Conservation (phyloP, 2,113 vertebrate species). For the Polypterus bichir region DNA sequence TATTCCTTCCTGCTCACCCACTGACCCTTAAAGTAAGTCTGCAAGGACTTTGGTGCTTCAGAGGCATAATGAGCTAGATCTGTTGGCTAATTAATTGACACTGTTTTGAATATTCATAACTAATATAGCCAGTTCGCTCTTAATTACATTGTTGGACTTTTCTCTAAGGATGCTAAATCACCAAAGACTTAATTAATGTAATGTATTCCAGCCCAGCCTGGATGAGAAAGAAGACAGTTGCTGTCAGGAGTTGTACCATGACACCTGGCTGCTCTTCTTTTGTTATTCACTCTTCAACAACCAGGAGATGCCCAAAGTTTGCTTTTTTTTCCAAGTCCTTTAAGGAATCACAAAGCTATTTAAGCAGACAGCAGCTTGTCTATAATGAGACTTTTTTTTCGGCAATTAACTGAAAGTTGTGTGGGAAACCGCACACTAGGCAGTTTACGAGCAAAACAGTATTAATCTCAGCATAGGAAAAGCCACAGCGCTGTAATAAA, state of each 20-base stretch:
- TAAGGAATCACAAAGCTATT: slow-evolving; percentile 45
- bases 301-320: slow-evolving; percentile 53
- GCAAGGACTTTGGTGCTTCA: slow-evolving; percentile 67
- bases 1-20: slow-evolving; percentile 52
- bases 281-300: slow-evolving; percentile 51
- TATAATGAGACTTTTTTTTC: slow-evolving; percentile 31
- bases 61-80: slow-evolving; percentile 66
- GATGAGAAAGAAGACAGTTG: slow-evolving; percentile 78
- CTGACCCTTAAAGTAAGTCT: slow-evolving; percentile 79
- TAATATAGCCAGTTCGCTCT: slow-evolving; percentile 88
- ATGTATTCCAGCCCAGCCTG: slow-evolving; percentile 95
- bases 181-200: slow-evolving; percentile 99
- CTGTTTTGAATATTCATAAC: slow-evolving; percentile 99
- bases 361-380: slow-evolving; percentile 48
- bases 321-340: slow-evolving; percentile 42
- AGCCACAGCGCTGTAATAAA: too few relatives aligned
- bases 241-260: slow-evolving; percentile 84
- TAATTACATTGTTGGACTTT: slow-evolving; percentile 99
- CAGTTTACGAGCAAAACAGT: not conserved
- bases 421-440: not conserved
- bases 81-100: slow-evolving; percentile 97
- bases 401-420: slow-evolving; percentile 47
- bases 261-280: slow-evolving; percentile 89
- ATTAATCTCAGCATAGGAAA: too few relatives aligned
- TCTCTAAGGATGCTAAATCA: slow-evolving; percentile 98